Evolutionary conservation across 2,888 invertebrate genomes (phyloP).

Genomic region (Lochmaea capreae): DNA sequence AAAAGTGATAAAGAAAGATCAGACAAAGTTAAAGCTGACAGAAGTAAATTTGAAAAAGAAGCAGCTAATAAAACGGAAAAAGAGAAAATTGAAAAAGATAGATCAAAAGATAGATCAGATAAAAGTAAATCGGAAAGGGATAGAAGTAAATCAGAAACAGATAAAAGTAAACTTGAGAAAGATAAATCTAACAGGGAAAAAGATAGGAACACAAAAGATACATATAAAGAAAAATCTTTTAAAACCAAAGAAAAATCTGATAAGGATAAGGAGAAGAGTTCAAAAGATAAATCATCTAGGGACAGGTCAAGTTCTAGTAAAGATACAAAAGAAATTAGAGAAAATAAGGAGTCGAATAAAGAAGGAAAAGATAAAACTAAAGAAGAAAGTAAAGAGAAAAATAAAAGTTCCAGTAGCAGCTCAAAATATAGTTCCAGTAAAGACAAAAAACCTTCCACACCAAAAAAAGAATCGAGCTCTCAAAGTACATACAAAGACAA

Average conservation of each 20-base stretch:
- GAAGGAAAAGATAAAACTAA: conserved; percentile 20
- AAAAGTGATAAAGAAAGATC: conserved; percentile 53
- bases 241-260: conserved; percentile 36
- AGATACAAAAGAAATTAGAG: conserved; percentile 20
- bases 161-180: conserved; percentile 48
- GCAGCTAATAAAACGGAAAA: conserved; percentile 30
- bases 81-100: conserved; percentile 30
- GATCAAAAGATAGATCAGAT: conserved; percentile 33
- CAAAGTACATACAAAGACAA: conserved; percentile 48
- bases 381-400: conserved; percentile 36
- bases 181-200: conserved; percentile 38
- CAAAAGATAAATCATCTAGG: conserved; percentile 21
- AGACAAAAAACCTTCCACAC: conserved; percentile 34
- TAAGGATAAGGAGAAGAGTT: conserved; percentile 37
- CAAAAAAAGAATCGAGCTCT: conserved; percentile 42
- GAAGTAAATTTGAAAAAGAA: conserved; percentile 30
- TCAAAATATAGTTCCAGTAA: conserved; percentile 20
- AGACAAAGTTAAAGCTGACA: conserved; percentile 35
- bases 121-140: conserved; percentile 29
- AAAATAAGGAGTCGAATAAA: conserved; percentile 29
- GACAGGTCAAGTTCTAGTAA: conserved; percentile 28
- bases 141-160: conserved; percentile 43
- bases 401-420: conserved; percentile 45
- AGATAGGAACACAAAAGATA: conserved; percentile 28
- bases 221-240: conserved; percentile 9